Evolutionary conservation across 2,888 invertebrate species (phyloP).

Genomic region (Drosophila buzzatii): DNA sequence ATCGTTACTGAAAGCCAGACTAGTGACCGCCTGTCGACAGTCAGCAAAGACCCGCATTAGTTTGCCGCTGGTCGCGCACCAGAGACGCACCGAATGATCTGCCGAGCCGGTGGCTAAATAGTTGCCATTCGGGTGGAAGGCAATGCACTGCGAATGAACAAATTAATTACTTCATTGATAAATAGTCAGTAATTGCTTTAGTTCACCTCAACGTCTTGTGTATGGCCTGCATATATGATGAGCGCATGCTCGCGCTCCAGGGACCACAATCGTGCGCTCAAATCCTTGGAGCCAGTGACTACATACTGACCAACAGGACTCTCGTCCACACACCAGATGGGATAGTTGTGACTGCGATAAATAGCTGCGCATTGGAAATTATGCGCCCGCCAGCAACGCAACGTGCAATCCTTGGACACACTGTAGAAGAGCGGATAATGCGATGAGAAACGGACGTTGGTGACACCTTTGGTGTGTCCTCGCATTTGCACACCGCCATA

Average conservation of each 20-base stretch:
- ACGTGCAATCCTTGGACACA: constrained; percentile 91
- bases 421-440: constrained; percentile 88
- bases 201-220: constrained; percentile 93
- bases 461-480: constrained; percentile 91
- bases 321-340: constrained; percentile 94
- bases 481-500: constrained; percentile 88
- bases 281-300: constrained; percentile 95
- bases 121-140: constrained; percentile 96
- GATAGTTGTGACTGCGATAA: constrained; percentile 92
- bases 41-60: constrained; percentile 92
- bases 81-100: constrained; percentile 95
- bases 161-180: background rate
- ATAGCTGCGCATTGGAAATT: constrained; percentile 88
- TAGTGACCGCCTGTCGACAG: constrained; percentile 90
- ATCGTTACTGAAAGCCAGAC: constrained; percentile 93
- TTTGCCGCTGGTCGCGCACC: constrained; percentile 93
- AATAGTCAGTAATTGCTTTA: constrained; percentile 32
- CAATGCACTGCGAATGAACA: constrained; percentile 82
- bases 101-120: constrained; percentile 96
- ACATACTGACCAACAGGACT: constrained; percentile 91
- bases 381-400: constrained; percentile 91
- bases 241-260: constrained; percentile 92
- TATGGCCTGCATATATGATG: constrained; percentile 94
- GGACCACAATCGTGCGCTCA: constrained; percentile 94
- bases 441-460: constrained; percentile 87